Evolutionary conservation across 1,140 invertebrate species (phyloP).

Genomic region (Ylistrum balloti): DNA sequence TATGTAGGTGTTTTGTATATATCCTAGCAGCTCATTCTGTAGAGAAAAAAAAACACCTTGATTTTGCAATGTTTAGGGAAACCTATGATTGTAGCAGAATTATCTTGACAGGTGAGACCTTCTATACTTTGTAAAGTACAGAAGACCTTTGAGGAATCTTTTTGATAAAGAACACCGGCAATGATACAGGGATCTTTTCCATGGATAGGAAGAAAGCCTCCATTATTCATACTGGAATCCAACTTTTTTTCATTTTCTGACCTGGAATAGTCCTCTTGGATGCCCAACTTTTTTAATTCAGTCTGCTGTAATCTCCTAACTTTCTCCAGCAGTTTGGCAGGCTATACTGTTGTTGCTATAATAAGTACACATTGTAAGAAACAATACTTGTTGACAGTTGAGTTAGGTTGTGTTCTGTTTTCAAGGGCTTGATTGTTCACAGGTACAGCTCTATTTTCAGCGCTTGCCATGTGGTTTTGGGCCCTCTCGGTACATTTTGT

Average conservation of each 20-base stretch:
- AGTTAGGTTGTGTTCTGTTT: background rate
- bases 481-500: background rate
- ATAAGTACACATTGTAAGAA: background rate
- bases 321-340: background rate
- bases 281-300: no score
- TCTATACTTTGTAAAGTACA: background rate
- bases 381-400: background rate
- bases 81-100: background rate
- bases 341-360: background rate
- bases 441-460: background rate
- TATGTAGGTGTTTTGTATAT: background rate
- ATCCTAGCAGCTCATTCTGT: no score
- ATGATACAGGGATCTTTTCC: background rate
- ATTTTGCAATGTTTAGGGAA: background rate
- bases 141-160: background rate
- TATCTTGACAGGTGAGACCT: background rate
- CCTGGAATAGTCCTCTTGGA: no score
- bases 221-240: background rate
- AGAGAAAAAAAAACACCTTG: background rate
- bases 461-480: constrained; percentile 36
- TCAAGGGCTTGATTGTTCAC: background rate
- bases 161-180: background rate
- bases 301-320: background rate
- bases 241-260: no score
- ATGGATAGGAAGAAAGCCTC: background rate